Evolutionary conservation across 30 jellyfish, hydroid and myxozoan genomes (phyloP).

Genomic region (Morbakka virulenta): DNA sequence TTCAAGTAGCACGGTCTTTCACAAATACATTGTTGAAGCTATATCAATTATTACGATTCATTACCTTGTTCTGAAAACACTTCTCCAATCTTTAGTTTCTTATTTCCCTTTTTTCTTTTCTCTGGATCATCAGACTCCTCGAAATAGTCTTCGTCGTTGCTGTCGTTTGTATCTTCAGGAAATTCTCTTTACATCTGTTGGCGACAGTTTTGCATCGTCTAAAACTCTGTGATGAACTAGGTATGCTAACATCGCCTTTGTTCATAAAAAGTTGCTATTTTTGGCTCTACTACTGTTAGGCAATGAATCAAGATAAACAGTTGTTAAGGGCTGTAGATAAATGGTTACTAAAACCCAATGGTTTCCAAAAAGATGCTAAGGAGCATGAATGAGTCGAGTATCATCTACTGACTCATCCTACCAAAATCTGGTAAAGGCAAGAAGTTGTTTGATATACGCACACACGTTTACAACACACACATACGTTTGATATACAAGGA

Average conservation of each 20-base stretch:
- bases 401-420: background rate
- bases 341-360: background rate
- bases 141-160: slow-evolving; percentile 74
- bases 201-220: too few relatives aligned
- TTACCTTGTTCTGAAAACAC: background rate
- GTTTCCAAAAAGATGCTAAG: background rate
- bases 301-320: background rate
- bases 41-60: too few relatives aligned
- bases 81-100: background rate
- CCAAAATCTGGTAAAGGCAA: too few relatives aligned
- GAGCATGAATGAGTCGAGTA: background rate
- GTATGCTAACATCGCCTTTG: background rate
- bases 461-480: too few relatives aligned
- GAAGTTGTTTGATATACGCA: too few relatives aligned
- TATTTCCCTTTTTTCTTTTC: slow-evolving; percentile 37
- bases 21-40: too few relatives aligned
- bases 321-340: background rate
- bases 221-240: background rate
- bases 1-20: too few relatives aligned
- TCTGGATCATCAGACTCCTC: slow-evolving; percentile 60
- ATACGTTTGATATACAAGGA: too few relatives aligned
- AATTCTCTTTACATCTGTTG: slow-evolving; percentile 71
- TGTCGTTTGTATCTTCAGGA: slow-evolving; percentile 64
- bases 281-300: background rate
- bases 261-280: background rate